Evolutionary conservation across 2,888 invertebrate species (phyloP), one percentile per base, ranked within the genome.

Genomic region (Hyposoter didymator): DNA sequence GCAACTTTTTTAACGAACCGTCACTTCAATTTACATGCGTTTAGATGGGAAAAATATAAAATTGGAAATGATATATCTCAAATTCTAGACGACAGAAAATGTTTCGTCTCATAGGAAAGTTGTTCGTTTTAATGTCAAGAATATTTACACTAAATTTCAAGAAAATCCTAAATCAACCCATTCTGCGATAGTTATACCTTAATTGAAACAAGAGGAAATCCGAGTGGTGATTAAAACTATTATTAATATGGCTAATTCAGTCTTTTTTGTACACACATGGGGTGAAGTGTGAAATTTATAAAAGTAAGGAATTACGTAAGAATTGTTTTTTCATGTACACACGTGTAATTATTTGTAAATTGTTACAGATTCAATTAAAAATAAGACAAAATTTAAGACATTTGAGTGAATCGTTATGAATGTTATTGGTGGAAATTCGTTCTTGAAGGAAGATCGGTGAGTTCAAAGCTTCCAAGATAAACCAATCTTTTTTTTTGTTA

Each of bases 311-410:
- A 55, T 52, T 55, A 55, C 22, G 22, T 55, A 55, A 55, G 22
- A 12, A 55, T 55, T 55, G 22, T 55, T 17, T 55, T 12, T 55
- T 22, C 55, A 55, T 55, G 55, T 55, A 55, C 22, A 55, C 55
- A 55, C 22, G 19, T 55, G 55, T 55, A 55, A 55, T 55, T 22
- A 55, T 55, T 55, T 55, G 55, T 55, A 55, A 55, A 55, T 55
- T 55, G 55, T 55, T 55, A 55, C 55, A 55, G 55, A 55, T 22
- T n/a, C 19, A 22, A 55, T 55, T 22, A 55, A 55, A 22, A 55
- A 55, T 55, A 55, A 55, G 12, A 19, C 19, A 55, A 52, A 55
- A 22, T 12, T 22, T 12, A 55, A 22, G 55, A 22, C 12, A 12
- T 55, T 55, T 3, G 8, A 55, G 55, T 55, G 4, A 55, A 22